These are phyloP conservation scores for Gadus macrocephalus DNA, from an alignment of 2,113 vertebrate genomes.

Conservation along the genomic window DNA sequence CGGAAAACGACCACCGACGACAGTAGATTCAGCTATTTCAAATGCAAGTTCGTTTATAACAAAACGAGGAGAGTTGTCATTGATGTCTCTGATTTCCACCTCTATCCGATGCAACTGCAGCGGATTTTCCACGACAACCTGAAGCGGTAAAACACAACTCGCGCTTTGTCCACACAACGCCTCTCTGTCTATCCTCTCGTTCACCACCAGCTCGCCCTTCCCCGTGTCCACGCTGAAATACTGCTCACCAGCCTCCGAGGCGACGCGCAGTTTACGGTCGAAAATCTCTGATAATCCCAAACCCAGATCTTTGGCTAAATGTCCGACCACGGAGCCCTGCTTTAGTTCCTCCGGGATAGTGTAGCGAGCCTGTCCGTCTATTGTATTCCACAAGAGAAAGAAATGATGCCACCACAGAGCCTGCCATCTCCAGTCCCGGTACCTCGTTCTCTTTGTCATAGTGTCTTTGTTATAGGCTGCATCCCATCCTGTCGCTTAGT, in stretches of 20 bases:
- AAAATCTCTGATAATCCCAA: constrained; percentile 32
- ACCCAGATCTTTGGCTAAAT: constrained; percentile 53
- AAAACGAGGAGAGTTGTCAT: constrained; percentile 51
- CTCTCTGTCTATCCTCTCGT: constrained; percentile 55
- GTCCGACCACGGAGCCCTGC: constrained; percentile 47
- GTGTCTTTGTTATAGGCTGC: neutral
- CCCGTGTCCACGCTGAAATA: constrained; percentile 44
- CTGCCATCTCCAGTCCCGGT: constrained; percentile 33
- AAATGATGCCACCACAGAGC: constrained; percentile 35
- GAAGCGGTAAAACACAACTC: constrained; percentile 42
- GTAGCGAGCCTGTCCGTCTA: constrained; percentile 49
- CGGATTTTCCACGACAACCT: constrained; percentile 43
- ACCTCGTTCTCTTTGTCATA: constrained; percentile 19
- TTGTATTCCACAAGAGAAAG: constrained; percentile 46
- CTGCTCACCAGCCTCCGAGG: constrained; percentile 35
- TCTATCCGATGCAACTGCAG: constrained; percentile 40
- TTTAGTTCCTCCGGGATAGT: constrained; percentile 51
- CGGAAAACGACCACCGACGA: constrained; percentile 54
- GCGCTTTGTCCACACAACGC: constrained; percentile 41
- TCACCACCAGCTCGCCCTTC: constrained; percentile 47
- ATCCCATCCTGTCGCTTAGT: neutral
- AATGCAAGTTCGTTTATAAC: constrained; percentile 22
- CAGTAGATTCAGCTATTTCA: constrained; percentile 56
- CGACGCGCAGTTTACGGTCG: constrained; percentile 44
- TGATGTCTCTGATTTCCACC: constrained; percentile 52